Evolutionary conservation across 2,113 vertebrate species (phyloP).

Genomic region (Notechis scutatus): DNA sequence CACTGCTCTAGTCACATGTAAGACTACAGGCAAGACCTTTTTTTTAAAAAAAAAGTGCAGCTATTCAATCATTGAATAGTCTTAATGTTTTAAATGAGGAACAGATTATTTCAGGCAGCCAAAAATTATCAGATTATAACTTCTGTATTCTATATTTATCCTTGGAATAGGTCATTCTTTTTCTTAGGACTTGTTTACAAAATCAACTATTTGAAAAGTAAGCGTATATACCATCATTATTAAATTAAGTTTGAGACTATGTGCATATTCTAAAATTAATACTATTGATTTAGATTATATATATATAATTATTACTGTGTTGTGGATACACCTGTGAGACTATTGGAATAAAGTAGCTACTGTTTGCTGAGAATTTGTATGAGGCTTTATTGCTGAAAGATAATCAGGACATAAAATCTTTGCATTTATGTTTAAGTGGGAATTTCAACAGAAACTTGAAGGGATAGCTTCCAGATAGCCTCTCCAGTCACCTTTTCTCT

Average conservation of each 20-base stretch:
- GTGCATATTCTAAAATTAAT: neutral
- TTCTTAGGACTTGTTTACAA: neutral
- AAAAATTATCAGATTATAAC: neutral
- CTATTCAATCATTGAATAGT: neutral
- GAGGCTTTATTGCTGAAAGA: neutral
- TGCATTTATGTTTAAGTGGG: neutral
- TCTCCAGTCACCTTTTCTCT: neutral
- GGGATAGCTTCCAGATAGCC: neutral
- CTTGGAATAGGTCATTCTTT: neutral
- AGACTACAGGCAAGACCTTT: neutral
- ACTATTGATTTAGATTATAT: neutral
- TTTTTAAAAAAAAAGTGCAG: neutral
- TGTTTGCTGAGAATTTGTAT: neutral
- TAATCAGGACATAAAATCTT: neutral
- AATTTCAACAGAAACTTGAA: neutral
- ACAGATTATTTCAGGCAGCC: neutral
- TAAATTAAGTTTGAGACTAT: neutral
- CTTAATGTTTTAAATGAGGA: neutral
- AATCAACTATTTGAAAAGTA: neutral
- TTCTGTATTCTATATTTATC: neutral
- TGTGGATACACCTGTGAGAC: too few relatives aligned
- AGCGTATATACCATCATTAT: neutral
- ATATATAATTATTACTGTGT: neutral
- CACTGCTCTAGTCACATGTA: neutral
- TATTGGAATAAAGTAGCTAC: neutral